These are phyloP conservation scores for Neodon shergylaensis DNA, from an alignment of 2,113 vertebrate genomes.

Conservation along the genomic window DNA sequence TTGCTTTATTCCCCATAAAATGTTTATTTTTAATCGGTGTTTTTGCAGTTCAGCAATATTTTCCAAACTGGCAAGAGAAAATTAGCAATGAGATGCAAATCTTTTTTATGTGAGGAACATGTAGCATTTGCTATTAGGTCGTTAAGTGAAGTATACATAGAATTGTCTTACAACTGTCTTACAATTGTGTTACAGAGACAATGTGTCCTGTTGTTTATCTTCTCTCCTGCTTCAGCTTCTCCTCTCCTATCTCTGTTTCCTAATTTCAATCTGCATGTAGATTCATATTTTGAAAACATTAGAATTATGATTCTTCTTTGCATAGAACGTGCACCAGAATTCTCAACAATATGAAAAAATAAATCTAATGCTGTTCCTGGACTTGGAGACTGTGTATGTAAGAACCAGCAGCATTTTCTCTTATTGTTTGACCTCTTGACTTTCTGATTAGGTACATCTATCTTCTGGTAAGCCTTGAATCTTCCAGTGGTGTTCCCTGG, in stretches of 20 bases:
- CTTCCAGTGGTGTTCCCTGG: neutral
- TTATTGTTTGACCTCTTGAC: neutral
- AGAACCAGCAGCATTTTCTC: neutral
- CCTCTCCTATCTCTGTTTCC: neutral
- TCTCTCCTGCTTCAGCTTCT: neutral
- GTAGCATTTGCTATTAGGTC: neutral
- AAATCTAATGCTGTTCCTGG: neutral
- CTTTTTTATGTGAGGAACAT: neutral
- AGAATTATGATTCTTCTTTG: neutral
- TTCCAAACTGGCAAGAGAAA: neutral
- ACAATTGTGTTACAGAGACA: neutral
- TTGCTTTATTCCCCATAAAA: neutral
- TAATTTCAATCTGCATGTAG: neutral
- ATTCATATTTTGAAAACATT: neutral
- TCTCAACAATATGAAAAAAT: neutral
- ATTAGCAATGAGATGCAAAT: neutral
- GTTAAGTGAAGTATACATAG: neutral
- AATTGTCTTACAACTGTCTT: neutral
- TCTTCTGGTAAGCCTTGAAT: neutral
- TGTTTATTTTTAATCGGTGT: neutral
- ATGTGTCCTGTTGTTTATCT: neutral
- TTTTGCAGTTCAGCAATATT: neutral
- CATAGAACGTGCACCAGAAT: neutral
- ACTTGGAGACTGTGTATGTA: neutral
- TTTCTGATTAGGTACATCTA: neutral